Evolutionary conservation across 2,888 invertebrate genomes (phyloP).

Genomic region (Itoplectis maculator): DNA sequence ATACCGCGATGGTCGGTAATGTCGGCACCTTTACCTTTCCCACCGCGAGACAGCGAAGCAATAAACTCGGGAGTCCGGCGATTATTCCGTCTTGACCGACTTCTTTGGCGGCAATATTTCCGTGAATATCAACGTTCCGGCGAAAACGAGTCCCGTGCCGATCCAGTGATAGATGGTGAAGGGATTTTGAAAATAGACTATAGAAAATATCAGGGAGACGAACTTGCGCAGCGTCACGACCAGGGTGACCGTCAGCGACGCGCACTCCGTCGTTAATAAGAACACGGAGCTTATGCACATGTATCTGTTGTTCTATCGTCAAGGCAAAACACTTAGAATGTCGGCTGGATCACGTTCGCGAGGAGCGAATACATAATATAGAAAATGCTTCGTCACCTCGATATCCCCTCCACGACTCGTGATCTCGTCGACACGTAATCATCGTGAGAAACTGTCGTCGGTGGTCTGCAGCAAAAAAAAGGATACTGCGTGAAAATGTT

Average conservation of each 20-base stretch:
- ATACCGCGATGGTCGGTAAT: not conserved
- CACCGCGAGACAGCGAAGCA: not conserved
- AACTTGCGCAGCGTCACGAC: constrained; percentile 98
- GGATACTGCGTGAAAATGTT: constrained; percentile 95
- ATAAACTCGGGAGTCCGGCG: not conserved
- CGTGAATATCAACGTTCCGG: constrained; percentile 96
- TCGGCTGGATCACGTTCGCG: too few species aligned
- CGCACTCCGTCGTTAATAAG: constrained; percentile 96
- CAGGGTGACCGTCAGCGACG: constrained; percentile 97
- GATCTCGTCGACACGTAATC: not conserved
- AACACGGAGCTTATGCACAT: constrained; percentile 98
- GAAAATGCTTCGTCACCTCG: not conserved
- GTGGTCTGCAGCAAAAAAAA: constrained; percentile 73
- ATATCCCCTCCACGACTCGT: not conserved
- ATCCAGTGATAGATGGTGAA: constrained; percentile 97
- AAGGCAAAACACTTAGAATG: not conserved
- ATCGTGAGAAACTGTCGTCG: not conserved
- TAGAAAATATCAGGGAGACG: constrained; percentile 97
- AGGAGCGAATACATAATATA: not conserved
- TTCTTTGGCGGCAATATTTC: constrained; percentile 88
- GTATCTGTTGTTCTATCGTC: constrained; percentile 85
- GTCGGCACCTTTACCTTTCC: not conserved
- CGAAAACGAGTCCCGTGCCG: constrained; percentile 95
- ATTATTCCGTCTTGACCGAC: constrained; percentile 73
- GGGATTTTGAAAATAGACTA: constrained; percentile 96